Conservation (phyloP, 2,888 invertebrate genomes). For the Pollenia amentaria region DNA sequence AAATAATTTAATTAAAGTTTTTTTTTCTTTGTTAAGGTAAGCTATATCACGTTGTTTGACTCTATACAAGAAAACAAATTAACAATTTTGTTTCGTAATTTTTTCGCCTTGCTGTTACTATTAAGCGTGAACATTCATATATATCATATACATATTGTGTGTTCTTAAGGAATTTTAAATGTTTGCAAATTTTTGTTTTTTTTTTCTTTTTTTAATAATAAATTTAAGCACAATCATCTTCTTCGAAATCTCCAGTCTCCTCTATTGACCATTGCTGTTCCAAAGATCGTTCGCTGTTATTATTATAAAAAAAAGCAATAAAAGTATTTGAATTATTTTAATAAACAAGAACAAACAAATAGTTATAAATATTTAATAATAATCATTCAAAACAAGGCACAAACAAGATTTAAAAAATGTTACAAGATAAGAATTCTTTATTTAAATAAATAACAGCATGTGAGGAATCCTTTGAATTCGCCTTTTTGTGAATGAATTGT, state of each 20-base stretch:
- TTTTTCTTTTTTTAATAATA: no score
- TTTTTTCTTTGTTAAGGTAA: slow-evolving; percentile 62
- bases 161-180: slow-evolving; percentile 11
- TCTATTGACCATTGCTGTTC: slow-evolving; percentile 75
- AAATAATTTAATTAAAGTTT: slow-evolving; percentile 44
- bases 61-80: slow-evolving; percentile 55
- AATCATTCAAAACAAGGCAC: slow-evolving; percentile 70
- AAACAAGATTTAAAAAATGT: slow-evolving; percentile 55
- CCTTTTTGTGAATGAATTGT: slow-evolving; percentile 22
- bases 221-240: slow-evolving; percentile 71
- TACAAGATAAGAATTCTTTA: slow-evolving; percentile 47
- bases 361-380: slow-evolving; percentile 30
- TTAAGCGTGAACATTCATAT: slow-evolving; percentile 27
- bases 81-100: slow-evolving; percentile 39
- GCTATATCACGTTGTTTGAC: slow-evolving; percentile 72
- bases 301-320: slow-evolving; percentile 24
- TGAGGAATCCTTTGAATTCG: slow-evolving; percentile 27
- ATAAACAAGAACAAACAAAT: neutral
- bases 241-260: slow-evolving; percentile 73
- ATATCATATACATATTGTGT: no score
- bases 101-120: slow-evolving; percentile 42
- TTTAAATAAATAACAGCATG: slow-evolving; percentile 23
- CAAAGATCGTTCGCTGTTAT: slow-evolving; percentile 70
- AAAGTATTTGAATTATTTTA: slow-evolving; percentile 12
- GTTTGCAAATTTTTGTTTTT: no score